These are phyloP conservation scores for Slavum lentiscoides DNA, from an alignment of 2,888 invertebrate species.

Conservation along the genomic window DNA sequence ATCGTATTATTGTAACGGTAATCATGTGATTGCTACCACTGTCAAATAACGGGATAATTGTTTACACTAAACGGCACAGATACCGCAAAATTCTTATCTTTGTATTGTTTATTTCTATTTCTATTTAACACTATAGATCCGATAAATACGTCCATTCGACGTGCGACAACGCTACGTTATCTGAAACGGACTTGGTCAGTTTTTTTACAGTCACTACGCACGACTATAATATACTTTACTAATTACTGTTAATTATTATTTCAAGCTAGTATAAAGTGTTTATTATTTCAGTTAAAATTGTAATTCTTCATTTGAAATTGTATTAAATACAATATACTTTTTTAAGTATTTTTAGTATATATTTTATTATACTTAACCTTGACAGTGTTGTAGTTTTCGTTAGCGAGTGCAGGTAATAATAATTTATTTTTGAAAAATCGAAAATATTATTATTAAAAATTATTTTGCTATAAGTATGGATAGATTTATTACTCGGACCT, in stretches of 20 bases:
- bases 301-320: constrained; percentile 12
- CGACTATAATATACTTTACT: constrained; percentile 1
- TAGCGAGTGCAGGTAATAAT: constrained; percentile 21
- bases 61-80: too few species aligned
- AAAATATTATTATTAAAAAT: constrained; percentile 27
- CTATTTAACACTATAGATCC: too few species aligned
- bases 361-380: constrained; percentile 17
- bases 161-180: too few species aligned
- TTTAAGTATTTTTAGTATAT: background rate
- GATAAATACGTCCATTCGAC: too few species aligned
- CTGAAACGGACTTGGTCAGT: constrained; percentile 8
- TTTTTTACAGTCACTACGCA: background rate
- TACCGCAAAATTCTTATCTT: too few species aligned
- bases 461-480: constrained; percentile 23
- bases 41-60: too few species aligned
- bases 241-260: constrained; percentile 13
- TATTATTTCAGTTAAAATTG: constrained; percentile 21
- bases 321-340: background rate
- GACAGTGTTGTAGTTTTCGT: constrained; percentile 20
- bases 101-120: too few species aligned
- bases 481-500: constrained; percentile 17
- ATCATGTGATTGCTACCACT: too few species aligned
- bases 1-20: too few species aligned
- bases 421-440: constrained; percentile 30
- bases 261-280: constrained; percentile 22